These are phyloP conservation scores for Melanargia galathea DNA, from an alignment of 2,888 invertebrate species.

Conservation along the genomic window DNA sequence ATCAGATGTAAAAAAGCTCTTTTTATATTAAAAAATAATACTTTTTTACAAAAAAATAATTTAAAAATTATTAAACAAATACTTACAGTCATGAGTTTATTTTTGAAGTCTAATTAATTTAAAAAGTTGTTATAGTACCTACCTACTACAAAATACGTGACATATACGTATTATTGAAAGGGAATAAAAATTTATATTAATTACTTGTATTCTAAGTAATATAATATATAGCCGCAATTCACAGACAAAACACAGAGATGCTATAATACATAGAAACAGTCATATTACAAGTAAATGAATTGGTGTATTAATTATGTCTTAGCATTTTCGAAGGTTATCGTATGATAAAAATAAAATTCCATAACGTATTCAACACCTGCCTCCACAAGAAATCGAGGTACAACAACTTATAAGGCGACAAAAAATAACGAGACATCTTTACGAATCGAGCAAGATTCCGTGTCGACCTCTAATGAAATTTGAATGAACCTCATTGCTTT, in stretches of 20 bases:
- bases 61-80: too few species aligned
- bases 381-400: slow-evolving; percentile 31
- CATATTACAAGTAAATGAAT: background rate
- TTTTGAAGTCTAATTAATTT: too few species aligned
- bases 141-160: too few species aligned
- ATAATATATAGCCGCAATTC: background rate
- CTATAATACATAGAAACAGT: background rate
- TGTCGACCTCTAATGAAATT: slow-evolving; percentile 27
- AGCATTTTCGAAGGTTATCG: slow-evolving; percentile 1
- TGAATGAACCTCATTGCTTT: slow-evolving; percentile 10
- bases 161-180: too few species aligned
- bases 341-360: slow-evolving; percentile 9
- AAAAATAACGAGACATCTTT: slow-evolving; percentile 34
- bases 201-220: too few species aligned
- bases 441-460: slow-evolving; percentile 21
- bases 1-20: background rate
- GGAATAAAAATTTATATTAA: too few species aligned
- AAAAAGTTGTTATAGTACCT: too few species aligned
- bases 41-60: background rate
- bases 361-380: slow-evolving; percentile 36
- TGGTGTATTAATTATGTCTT: background rate
- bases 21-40: background rate
- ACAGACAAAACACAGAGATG: background rate
- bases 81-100: too few species aligned
- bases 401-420: slow-evolving; percentile 30